Evolutionary conservation across 2,888 invertebrate species (phyloP).

Genomic region (Apodemia hepburni): DNA sequence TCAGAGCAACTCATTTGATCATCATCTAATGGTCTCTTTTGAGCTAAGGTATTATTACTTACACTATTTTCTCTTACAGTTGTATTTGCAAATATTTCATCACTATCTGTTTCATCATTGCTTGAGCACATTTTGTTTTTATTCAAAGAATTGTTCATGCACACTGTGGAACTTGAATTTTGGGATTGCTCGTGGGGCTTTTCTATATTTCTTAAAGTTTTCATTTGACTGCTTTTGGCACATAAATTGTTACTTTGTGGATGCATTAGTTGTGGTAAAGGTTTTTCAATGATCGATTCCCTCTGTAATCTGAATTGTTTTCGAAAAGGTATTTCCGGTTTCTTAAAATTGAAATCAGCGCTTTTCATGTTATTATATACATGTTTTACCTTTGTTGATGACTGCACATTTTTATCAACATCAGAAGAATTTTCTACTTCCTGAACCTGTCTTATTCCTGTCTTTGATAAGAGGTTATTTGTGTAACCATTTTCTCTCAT

Average conservation of each 20-base stretch:
- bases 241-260: conserved; percentile 5
- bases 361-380: not conserved
- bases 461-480: not conserved
- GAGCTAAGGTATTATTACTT: conserved; percentile 15
- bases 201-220: not conserved
- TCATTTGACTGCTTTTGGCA: not conserved
- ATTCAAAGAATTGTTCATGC: not conserved
- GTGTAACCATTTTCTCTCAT: conserved; percentile 18
- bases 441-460: not conserved
- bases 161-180: not conserved
- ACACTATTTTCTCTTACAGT: conserved; percentile 19
- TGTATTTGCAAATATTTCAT: conserved; percentile 21
- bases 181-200: not conserved
- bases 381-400: conserved; percentile 1
- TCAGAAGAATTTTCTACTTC: not conserved
- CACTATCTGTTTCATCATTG: conserved; percentile 23
- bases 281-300: conserved; percentile 23
- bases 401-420: conserved; percentile 16
- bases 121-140: not conserved
- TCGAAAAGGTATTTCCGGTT: conserved; percentile 13
- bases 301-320: not conserved
- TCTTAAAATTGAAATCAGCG: conserved; percentile 2
- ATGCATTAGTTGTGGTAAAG: conserved; percentile 2
- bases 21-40: conserved; percentile 26
- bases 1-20: conserved; percentile 20